Evolutionary conservation across 2,113 vertebrate species (phyloP).

Genomic region (Hippocampus comes): DNA sequence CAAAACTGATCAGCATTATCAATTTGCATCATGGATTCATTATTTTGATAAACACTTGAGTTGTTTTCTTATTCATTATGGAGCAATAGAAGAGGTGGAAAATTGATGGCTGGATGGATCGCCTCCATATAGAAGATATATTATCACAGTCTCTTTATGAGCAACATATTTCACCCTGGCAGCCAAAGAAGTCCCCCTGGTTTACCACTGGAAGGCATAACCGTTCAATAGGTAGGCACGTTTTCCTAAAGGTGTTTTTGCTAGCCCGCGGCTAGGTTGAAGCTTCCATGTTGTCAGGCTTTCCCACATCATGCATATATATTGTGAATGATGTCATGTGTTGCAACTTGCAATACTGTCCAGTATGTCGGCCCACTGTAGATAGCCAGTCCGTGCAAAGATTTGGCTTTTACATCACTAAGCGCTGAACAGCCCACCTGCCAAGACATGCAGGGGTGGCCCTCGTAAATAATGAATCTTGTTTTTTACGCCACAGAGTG

Average conservation of each 20-base stretch:
- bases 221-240: neutral
- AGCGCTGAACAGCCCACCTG: neutral
- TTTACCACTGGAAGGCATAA: neutral
- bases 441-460: neutral
- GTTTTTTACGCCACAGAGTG: neutral
- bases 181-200: neutral
- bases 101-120: neutral
- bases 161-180: neutral
- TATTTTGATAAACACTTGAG: neutral
- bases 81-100: neutral
- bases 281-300: neutral
- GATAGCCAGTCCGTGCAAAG: neutral
- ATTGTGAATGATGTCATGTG: neutral
- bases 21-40: neutral
- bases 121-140: neutral
- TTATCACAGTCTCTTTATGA: neutral
- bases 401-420: neutral
- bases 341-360: neutral
- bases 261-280: constrained; percentile 11
- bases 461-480: constrained; percentile 2
- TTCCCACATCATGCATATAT: neutral
- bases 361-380: neutral
- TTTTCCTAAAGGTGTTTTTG: neutral
- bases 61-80: neutral
- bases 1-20: neutral